phyloP scores from a whole-genome alignment of 2,888 invertebrate genomes.

The Eudemis profundana region DNA sequence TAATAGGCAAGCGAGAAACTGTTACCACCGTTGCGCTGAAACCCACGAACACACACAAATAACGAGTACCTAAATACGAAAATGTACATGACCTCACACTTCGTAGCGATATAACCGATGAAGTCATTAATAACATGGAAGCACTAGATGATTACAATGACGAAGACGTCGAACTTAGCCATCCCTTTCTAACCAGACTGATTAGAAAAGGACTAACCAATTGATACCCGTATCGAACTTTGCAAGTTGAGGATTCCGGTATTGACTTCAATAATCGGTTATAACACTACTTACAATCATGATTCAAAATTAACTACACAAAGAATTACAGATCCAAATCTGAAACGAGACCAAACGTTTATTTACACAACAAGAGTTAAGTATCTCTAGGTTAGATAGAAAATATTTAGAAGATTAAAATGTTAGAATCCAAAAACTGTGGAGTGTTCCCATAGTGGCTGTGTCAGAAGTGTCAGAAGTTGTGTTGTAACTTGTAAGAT shows the following conservation, averaged over 20 bases:
- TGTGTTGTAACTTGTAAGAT: slow-evolving; percentile 12
- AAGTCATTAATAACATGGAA: neutral
- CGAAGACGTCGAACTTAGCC: neutral
- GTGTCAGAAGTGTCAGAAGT: slow-evolving; percentile 13
- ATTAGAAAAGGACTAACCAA: neutral
- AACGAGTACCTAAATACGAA: slow-evolving; percentile 81
- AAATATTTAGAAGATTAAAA: slow-evolving; percentile 83
- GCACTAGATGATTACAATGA: neutral
- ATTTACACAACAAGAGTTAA: slow-evolving; percentile 83
- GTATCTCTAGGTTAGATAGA: slow-evolving; percentile 82
- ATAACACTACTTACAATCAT: slow-evolving; percentile 75
- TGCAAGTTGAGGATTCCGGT: neutral
- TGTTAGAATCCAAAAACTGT: slow-evolving; percentile 68
- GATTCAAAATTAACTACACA: slow-evolving; percentile 79
- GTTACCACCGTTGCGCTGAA: slow-evolving; percentile 81
- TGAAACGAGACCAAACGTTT: slow-evolving; percentile 82
- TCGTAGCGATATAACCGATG: slow-evolving; percentile 64
- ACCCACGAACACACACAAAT: slow-evolving; percentile 82
- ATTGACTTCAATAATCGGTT: slow-evolving; percentile 49
- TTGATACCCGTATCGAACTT: neutral
- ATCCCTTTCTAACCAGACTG: neutral
- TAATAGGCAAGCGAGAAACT: slow-evolving; percentile 83
- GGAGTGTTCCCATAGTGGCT: slow-evolving; percentile 37
- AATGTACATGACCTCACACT: slow-evolving; percentile 72
- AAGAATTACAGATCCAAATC: slow-evolving; percentile 81